Percentiles rank a stretch among this genome's conserved stretches.
Evolutionary conservation across 2,113 vertebrate genomes (phyloP).

Genomic region (Morone saxatilis): DNA sequence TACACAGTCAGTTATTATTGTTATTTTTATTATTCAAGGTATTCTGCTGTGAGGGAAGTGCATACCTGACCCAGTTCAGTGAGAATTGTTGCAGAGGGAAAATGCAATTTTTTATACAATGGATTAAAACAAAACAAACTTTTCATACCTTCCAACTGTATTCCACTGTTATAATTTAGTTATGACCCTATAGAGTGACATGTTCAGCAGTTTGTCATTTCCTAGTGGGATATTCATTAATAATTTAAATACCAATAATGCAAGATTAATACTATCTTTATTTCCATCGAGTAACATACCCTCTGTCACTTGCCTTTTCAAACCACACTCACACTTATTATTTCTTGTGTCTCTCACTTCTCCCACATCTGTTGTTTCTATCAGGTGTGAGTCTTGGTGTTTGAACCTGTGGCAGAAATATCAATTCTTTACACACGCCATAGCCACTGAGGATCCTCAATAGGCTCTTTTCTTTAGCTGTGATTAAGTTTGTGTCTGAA

Average conservation of each 20-base stretch:
- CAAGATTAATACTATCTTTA: background rate
- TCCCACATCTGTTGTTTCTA: constrained; percentile 21
- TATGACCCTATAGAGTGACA: no score
- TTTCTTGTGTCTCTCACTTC: constrained; percentile 24
- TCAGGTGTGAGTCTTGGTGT: background rate
- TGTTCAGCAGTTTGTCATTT: background rate
- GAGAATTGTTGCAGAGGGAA: background rate
- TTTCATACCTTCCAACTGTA: background rate
- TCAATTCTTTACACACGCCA: constrained; percentile 14
- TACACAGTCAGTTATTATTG: background rate
- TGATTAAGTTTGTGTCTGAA: constrained; percentile 67
- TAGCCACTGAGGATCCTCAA: constrained; percentile 30
- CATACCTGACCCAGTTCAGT: background rate
- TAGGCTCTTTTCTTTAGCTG: constrained; percentile 39
- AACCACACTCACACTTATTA: background rate
- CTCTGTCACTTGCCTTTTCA: background rate
- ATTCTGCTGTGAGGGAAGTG: background rate
- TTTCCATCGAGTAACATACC: background rate
- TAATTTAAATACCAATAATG: background rate
- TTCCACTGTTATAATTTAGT: background rate
- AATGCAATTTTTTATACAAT: background rate
- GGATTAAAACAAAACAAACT: background rate
- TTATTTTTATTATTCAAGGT: background rate
- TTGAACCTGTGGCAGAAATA: constrained; percentile 32
- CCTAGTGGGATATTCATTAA: background rate